Percentiles rank a stretch among this genome's conserved stretches.
Conservation (phyloP, 2,797 vertebrate genomes). For the Alauda arvensis region DNA sequence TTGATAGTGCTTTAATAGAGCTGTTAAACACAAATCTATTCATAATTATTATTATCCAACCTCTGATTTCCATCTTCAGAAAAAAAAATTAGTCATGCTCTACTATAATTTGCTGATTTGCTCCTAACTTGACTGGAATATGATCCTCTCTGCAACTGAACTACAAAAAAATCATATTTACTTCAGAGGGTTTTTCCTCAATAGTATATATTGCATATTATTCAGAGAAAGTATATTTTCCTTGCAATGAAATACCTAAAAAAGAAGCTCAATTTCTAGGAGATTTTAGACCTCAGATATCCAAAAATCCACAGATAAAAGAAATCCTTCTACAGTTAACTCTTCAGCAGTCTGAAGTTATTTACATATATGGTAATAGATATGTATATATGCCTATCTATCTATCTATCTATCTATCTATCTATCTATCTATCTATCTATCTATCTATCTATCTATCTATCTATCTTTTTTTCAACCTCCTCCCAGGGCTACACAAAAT, state of each 20-base stretch:
- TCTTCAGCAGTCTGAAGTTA: not conserved
- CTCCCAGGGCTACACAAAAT: not conserved
- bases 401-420: not conserved
- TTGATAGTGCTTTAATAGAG: not conserved
- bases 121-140: not conserved
- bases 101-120: not conserved
- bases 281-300: not conserved
- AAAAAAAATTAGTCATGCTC: not conserved
- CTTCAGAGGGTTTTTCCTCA: not conserved
- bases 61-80: not conserved
- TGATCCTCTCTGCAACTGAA: not conserved
- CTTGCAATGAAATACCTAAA: not conserved
- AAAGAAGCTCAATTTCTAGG: not conserved
- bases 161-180: not conserved
- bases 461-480: too few relatives aligned
- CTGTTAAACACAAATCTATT: slow-evolving; percentile 15
- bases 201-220: not conserved
- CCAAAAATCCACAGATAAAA: not conserved
- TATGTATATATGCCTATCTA: not conserved
- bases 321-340: not conserved
- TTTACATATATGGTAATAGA: not conserved
- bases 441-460: too few relatives aligned
- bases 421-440: not conserved
- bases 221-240: not conserved
- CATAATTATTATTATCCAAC: slow-evolving; percentile 10